Conservation (phyloP, 2,888 invertebrate species). For the Limnephilus rhombicus region DNA sequence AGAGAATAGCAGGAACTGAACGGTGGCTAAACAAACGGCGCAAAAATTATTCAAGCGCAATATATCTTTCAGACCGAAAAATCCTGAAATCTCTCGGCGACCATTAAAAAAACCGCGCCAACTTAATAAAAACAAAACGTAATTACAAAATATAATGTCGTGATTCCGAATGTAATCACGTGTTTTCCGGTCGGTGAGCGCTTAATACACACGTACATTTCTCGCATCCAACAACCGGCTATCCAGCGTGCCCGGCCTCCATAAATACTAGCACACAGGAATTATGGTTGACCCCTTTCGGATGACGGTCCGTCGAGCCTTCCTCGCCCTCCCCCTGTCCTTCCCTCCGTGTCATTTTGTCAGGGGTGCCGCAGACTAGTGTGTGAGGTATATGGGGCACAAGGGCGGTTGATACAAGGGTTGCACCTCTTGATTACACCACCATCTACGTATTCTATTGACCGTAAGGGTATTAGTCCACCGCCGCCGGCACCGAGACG, state of each 20-base stretch:
- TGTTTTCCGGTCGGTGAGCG: constrained; percentile 22
- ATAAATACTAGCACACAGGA: constrained; percentile 32
- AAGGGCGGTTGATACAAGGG: neutral
- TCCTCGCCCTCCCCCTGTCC: neutral
- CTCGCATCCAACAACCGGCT: neutral
- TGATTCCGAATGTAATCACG: constrained; percentile 33
- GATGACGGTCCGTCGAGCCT: constrained; percentile 37
- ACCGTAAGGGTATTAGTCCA: too few species aligned
- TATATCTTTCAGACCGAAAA: neutral
- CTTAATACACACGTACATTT: neutral
- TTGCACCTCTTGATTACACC: too few species aligned
- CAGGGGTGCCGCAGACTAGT: neutral
- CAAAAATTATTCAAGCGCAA: neutral
- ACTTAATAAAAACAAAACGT: neutral
- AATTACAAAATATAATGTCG: constrained; percentile 14
- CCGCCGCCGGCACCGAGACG: too few species aligned
- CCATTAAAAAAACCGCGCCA: neutral
- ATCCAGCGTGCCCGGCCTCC: neutral
- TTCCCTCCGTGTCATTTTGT: neutral
- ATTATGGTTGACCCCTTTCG: constrained; percentile 42
- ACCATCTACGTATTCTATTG: too few species aligned
- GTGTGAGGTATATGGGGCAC: neutral
- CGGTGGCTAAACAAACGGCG: neutral
- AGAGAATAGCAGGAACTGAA: neutral
- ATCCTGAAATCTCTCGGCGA: neutral